A percentile compares a stretch with the other conserved stretches of the same genome.
Conservation (phyloP, 2,113 vertebrate species). For the Sterrhoptilus dennistouni region DNA sequence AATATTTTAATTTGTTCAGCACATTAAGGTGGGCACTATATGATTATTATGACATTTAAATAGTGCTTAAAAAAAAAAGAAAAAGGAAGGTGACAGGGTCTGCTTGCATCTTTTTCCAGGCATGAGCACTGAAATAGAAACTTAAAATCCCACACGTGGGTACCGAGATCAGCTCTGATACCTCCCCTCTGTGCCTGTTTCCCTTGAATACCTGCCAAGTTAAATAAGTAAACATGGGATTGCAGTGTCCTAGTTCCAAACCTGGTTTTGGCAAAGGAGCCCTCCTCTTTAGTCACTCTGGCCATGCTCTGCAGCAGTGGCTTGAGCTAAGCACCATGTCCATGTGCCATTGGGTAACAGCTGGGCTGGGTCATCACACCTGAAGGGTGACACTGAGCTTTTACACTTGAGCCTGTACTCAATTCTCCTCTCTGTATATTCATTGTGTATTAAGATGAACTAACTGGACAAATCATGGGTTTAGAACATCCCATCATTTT, state of each 20-base stretch:
- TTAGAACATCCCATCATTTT: neutral
- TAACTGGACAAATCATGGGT: neutral
- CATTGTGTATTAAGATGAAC: neutral
- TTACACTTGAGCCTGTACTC: neutral
- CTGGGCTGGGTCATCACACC: neutral
- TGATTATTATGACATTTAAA: constrained; percentile 46
- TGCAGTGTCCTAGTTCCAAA: neutral
- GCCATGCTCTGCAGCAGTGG: neutral
- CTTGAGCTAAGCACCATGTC: rapidly evolving
- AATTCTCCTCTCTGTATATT: neutral
- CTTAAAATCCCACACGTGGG: neutral
- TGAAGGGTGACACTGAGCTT: rapidly evolving
- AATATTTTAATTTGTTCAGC: constrained; percentile 44
- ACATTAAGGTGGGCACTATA: constrained; percentile 14
- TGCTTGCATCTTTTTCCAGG: constrained; percentile 33
- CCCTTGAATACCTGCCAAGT: constrained; percentile 34
- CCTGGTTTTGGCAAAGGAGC: neutral
- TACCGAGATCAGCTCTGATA: neutral
- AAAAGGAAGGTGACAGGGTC: neutral
- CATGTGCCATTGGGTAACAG: neutral
- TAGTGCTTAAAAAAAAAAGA: neutral
- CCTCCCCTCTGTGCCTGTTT: neutral
- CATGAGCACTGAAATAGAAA: constrained; percentile 33
- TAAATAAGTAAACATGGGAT: constrained; percentile 32
- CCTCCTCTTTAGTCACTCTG: neutral